Evolutionary conservation across 2,888 invertebrate genomes (phyloP).

Genomic region (Agrochola lychnidis): DNA sequence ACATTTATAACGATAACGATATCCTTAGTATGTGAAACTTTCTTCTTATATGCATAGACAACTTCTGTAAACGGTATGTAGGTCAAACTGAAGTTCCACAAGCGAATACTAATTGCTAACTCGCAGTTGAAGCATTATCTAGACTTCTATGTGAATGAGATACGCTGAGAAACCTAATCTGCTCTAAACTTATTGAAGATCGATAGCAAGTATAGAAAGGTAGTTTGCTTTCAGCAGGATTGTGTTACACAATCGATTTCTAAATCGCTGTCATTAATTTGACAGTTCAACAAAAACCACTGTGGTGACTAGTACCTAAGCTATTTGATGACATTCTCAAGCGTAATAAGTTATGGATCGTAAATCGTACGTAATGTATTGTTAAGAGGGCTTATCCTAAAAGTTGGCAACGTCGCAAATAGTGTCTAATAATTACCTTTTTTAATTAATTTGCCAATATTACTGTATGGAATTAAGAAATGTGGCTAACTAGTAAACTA

Average conservation of each 20-base stretch:
- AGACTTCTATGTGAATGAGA: slow-evolving; percentile 3
- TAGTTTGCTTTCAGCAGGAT: not conserved
- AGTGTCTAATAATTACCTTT: too few species aligned
- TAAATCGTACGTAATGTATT: not conserved
- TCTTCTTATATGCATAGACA: slow-evolving; percentile 10
- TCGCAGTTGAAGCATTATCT: slow-evolving; percentile 33
- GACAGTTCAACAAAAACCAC: not conserved
- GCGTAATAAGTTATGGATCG: not conserved
- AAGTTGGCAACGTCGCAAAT: too few species aligned
- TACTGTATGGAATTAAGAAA: too few species aligned
- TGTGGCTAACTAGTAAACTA: too few species aligned
- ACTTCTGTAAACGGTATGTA: slow-evolving; percentile 26
- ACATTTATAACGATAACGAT: slow-evolving; percentile 2
- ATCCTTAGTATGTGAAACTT: slow-evolving; percentile 15
- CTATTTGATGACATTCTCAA: too few species aligned
- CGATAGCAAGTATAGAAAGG: not conserved
- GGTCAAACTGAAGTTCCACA: slow-evolving; percentile 39
- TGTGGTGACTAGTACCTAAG: not conserved
- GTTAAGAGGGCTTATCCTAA: too few species aligned
- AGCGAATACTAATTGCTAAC: slow-evolving; percentile 50
- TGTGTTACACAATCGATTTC: not conserved
- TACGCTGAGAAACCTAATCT: slow-evolving; percentile 10
- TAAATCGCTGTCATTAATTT: not conserved
- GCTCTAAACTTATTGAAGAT: slow-evolving; percentile 13
- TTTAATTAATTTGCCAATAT: too few species aligned